Percentiles rank a stretch among this genome's conserved stretches.
Conservation (phyloP, 2,113 vertebrate genomes). For the Bucco capensis region DNA sequence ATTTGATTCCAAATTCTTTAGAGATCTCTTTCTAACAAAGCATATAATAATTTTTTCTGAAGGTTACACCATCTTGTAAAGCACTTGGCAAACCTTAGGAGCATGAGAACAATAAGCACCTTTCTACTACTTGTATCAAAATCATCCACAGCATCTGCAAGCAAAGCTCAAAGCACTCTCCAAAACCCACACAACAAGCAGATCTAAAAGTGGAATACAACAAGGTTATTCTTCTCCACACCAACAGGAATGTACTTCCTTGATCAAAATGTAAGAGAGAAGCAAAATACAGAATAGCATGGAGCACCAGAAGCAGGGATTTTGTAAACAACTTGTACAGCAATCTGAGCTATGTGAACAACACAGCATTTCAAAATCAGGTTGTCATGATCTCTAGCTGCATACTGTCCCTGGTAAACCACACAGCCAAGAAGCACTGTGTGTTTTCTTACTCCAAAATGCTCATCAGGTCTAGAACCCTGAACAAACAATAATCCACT, state of each 20-base stretch:
- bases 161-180: background rate
- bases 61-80: background rate
- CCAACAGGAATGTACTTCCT: background rate
- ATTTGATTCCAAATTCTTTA: background rate
- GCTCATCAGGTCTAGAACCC: background rate
- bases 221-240: background rate
- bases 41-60: background rate
- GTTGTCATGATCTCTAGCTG: background rate
- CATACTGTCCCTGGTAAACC: background rate
- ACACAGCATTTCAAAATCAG: background rate
- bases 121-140: background rate
- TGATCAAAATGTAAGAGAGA: background rate
- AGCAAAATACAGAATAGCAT: background rate
- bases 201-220: background rate
- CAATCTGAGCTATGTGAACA: background rate
- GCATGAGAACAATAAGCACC: background rate
- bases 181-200: background rate
- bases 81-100: background rate
- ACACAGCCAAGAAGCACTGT: background rate
- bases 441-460: slow-evolving; percentile 7
- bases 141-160: background rate
- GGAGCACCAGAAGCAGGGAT: background rate
- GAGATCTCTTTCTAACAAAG: background rate
- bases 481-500: background rate
- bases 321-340: background rate